A percentile compares a stretch with the other conserved stretches of the same genome.
phyloP scores from a whole-genome alignment of 2,113 vertebrate species.

The Eolophus roseicapilla region DNA sequence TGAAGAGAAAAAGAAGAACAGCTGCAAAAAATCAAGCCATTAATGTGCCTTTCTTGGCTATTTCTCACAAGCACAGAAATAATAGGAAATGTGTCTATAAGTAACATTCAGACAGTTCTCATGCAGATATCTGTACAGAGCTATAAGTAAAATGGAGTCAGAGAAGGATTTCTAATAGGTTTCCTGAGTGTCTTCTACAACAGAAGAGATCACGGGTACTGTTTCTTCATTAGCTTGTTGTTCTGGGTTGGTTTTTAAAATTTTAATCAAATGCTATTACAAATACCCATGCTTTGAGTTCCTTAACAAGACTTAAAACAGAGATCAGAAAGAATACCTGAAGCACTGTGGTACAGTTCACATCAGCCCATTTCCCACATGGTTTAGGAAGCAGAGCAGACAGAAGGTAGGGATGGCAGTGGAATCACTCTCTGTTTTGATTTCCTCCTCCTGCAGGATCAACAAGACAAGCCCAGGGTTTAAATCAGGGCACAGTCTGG shows the following conservation, averaged over 20 bases:
- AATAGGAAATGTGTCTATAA: not conserved
- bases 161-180: not conserved
- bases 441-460: not conserved
- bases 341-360: not conserved
- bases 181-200: not conserved
- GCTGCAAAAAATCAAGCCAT: conserved; percentile 46
- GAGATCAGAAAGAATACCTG: not conserved
- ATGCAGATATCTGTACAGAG: not conserved
- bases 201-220: not conserved
- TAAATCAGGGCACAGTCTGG: not conserved
- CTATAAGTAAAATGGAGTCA: not conserved
- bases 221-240: not conserved
- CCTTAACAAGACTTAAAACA: not conserved
- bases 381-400: not conserved
- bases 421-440: not conserved
- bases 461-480: not conserved
- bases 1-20: conserved; percentile 32
- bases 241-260: not conserved
- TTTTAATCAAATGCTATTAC: not conserved
- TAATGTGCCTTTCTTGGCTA: conserved; percentile 25
- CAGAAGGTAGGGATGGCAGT: not conserved
- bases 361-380: not conserved
- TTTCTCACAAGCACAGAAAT: not conserved
- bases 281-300: not conserved
- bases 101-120: not conserved